phyloP scores from a whole-genome alignment of 2,888 invertebrate species.

The Idaea dimidiata region DNA sequence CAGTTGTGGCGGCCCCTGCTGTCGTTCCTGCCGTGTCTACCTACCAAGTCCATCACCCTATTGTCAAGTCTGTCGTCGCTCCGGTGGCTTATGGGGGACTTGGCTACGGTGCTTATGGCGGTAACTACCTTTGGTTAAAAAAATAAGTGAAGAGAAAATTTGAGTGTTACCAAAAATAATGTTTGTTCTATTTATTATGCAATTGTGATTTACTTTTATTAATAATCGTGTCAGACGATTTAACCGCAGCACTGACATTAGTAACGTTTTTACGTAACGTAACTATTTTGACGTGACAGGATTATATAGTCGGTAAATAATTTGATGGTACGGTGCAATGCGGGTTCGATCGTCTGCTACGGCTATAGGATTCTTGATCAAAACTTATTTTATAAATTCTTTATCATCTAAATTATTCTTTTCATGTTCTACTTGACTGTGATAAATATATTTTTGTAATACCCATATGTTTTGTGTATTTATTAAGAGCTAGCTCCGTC shows the following conservation, averaged over 20 bases:
- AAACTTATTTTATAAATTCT: neutral
- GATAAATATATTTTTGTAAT: constrained; percentile 17
- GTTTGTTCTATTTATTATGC: neutral
- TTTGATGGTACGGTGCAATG: no score
- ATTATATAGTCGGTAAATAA: no score
- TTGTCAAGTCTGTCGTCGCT: constrained; percentile 41
- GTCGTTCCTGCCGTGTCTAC: constrained; percentile 44
- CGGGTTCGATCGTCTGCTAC: no score
- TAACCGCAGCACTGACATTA: no score
- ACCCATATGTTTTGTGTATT: no score
- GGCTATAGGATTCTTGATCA: neutral
- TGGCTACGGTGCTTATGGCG: constrained; percentile 29
- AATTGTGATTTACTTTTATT: neutral
- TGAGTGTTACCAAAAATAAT: neutral
- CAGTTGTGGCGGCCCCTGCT: no score
- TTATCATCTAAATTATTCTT: neutral
- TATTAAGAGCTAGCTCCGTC: no score
- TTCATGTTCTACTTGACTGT: constrained; percentile 13
- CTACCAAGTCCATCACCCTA: constrained; percentile 45
- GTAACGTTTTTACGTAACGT: no score
- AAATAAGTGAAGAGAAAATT: neutral
- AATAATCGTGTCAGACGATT: neutral
- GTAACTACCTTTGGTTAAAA: constrained; percentile 43
- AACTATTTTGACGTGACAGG: no score
- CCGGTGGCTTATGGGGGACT: constrained; percentile 36